These are phyloP conservation scores for Colletes collaris DNA, from an alignment of 2,888 invertebrate genomes.

Conservation along the genomic window DNA sequence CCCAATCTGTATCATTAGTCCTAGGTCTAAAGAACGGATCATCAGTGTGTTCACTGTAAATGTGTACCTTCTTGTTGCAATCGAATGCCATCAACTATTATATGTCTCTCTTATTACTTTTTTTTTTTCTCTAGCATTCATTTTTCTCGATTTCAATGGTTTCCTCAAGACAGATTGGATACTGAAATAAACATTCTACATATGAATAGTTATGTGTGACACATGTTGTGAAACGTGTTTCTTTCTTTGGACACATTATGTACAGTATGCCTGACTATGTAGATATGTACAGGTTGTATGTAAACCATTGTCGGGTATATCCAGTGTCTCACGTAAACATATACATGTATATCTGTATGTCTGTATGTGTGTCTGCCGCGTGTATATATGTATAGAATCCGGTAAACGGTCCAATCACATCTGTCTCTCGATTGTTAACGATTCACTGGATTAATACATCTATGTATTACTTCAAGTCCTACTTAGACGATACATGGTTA, in stretches of 20 bases:
- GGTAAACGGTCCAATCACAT: slow-evolving; percentile 80
- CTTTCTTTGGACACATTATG: slow-evolving; percentile 73
- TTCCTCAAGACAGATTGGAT: slow-evolving; percentile 85
- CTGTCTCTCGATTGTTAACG: slow-evolving; percentile 82
- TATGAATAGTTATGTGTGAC: slow-evolving; percentile 80
- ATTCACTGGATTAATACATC: slow-evolving; percentile 78
- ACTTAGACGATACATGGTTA: slow-evolving; percentile 79
- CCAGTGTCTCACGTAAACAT: slow-evolving; percentile 53
- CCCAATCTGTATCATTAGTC: slow-evolving; percentile 86
- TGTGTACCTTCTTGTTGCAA: slow-evolving; percentile 50
- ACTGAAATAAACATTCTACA: slow-evolving; percentile 87
- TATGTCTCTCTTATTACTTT: slow-evolving; percentile 33
- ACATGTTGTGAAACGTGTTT: slow-evolving; percentile 79
- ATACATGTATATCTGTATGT: slow-evolving; percentile 11
- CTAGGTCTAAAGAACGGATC: slow-evolving; percentile 47
- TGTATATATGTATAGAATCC: slow-evolving; percentile 26
- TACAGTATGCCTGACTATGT: slow-evolving; percentile 74
- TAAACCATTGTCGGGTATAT: slow-evolving; percentile 57
- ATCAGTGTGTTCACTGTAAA: slow-evolving; percentile 64
- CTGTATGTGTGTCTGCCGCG: no score
- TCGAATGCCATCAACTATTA: slow-evolving; percentile 28
- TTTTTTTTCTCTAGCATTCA: neutral
- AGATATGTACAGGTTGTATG: slow-evolving; percentile 54
- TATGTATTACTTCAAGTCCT: slow-evolving; percentile 76
- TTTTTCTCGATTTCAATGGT: slow-evolving; percentile 22